These are phyloP conservation scores for Smithornis capensis DNA, from an alignment of 2,113 vertebrate genomes.

Conservation along the genomic window DNA sequence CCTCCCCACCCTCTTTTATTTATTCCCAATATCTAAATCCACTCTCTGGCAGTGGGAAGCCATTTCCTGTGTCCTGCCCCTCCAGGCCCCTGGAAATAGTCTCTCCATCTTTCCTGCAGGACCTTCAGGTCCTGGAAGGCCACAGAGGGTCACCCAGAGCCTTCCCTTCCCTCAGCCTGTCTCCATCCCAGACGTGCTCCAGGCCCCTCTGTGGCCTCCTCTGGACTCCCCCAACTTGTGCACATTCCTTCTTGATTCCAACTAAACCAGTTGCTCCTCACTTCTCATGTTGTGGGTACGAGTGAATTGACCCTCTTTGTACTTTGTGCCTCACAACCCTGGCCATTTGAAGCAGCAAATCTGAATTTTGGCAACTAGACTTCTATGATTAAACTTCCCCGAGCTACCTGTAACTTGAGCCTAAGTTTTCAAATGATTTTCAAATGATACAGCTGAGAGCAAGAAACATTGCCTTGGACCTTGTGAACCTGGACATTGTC, in stretches of 20 bases:
- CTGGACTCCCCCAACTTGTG: not conserved
- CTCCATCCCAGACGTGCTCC: not conserved
- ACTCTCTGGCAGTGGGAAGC: not conserved
- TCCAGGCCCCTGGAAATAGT: not conserved
- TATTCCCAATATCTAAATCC: not conserved
- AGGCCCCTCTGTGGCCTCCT: not conserved
- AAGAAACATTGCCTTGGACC: not conserved
- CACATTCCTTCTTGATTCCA: not conserved
- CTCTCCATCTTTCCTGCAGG: not conserved
- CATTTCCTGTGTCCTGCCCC: not conserved
- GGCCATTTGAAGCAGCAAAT: not conserved
- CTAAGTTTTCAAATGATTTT: not conserved
- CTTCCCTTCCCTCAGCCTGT: not conserved
- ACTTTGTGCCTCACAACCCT: not conserved
- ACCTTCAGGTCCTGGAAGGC: not conserved
- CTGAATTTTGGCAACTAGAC: not conserved
- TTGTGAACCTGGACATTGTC: not conserved
- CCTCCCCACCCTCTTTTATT: not conserved
- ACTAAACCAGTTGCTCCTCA: not conserved
- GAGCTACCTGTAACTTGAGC: not conserved
- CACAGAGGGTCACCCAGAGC: not conserved
- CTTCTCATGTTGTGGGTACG: not conserved
- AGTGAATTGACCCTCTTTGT: not conserved
- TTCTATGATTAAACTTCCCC: not conserved
- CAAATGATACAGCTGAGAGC: not conserved